Evolutionary conservation across 1,140 invertebrate species (phyloP), one percentile per base, ranked within the genome.

Genomic region (Drosophila carrolli): DNA sequence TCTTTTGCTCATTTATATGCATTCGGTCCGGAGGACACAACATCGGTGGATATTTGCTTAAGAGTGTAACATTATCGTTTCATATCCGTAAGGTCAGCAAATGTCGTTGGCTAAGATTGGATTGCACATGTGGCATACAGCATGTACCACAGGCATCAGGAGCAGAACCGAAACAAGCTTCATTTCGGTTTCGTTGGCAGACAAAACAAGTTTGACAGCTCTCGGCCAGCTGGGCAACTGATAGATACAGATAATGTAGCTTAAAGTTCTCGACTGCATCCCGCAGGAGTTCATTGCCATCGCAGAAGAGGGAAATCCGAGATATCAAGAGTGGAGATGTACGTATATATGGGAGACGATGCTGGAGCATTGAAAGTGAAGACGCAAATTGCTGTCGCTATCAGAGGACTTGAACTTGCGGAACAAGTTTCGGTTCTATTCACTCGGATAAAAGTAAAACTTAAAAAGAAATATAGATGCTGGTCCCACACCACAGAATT

Each of bases 151-250:
- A 14, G 19, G 44, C 27, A 37, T 50, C 63, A 60, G 29, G 32
- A 43, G 40, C 54, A 56, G 37, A 43, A 68, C 61, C 75, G 74
- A 37, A 70, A 80, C 68, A 65, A 79, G 81, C 81, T 78, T 75
- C 78, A 79, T 86, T 86, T 86, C 83, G 72, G 79, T 86, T 86
- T 86, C 82, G 62, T 88, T 86, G 60, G 62, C 62, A 48, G 67
- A 27, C 62, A 68, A 83, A 86, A 86, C 84, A 79, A 77, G 83
- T 86, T 86, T 86, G 79, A 75, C 83, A 86, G 75, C 79, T 86
- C 66, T 63, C 32, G 43, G 73, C 32, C 37, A 77, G 46, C 73
- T 67, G 72, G 56, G 37, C 65, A 75, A 75, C 40, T 75, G 73
- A 65, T 56, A 75, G 73, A 75, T 73, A 74, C 70, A 70, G 61